Evolutionary conservation across 2,113 vertebrate genomes (phyloP), one percentile per base, ranked within the genome.

Genomic region (Rhodinocichla rosea): DNA sequence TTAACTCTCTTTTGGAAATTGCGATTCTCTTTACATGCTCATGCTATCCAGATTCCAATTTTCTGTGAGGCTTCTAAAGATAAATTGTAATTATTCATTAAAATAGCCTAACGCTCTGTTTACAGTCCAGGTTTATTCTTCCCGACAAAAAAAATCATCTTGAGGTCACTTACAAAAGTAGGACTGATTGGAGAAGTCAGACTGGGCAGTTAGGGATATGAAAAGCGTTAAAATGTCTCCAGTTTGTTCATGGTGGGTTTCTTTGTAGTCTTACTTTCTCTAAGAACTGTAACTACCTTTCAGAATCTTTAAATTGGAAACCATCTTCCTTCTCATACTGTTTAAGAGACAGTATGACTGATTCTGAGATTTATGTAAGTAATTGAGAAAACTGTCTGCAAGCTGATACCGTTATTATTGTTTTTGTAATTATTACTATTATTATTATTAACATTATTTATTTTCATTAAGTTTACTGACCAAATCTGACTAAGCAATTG

Each of bases 61-160:
- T 63, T 50, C 28, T 30, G 21, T 19, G 18, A 40, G 16, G 40
- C n/a, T 60, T 40, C 30, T 12, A 37, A 68, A 42, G 39, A 33
- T 19, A 27, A 20, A 20, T 32, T 37, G 3, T 28, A 27, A 21
- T n/a, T 78, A 62, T 37, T 60, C 19, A 8, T 27, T 37, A 8
- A 39, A 32, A n/a, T 32, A 2, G 0, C 4, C 10, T 1, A 5
- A 1, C 1, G 1, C 5, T 21, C 4, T n/a, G 1, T 45, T 73
- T 86, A 12, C 6, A 26, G 35, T 19, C 15, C 15, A 18, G 6
- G 33, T 73, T 83, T 62, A 32, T 20, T 28, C 45, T 57, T 65
- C n/a, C 16, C 5, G 3, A 23, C 17, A 28, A 62, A 53, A 73
- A 56, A 39, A 27, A 35, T 4, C 6, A 32, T 44, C 40, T 35